Conservation (phyloP, 2,113 vertebrate species). For the Nansenia antarctica region DNA sequence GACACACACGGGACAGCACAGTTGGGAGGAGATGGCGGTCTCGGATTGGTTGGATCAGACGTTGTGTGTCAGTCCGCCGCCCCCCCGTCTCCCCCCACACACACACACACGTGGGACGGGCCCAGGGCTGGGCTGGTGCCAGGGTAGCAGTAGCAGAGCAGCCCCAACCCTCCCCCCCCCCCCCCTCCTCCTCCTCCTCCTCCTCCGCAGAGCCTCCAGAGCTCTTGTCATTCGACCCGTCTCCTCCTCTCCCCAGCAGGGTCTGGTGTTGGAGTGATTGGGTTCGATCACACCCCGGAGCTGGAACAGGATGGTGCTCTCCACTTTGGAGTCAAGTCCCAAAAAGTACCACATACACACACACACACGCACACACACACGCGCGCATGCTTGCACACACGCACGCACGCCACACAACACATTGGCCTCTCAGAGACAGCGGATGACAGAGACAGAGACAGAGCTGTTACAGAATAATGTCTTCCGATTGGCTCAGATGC, state of each 20-base stretch:
- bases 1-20: slow-evolving; percentile 40
- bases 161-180: slow-evolving; percentile 23
- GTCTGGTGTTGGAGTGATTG: slow-evolving; percentile 2
- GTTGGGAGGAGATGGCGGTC: slow-evolving; percentile 47
- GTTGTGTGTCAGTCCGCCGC: slow-evolving; percentile 17
- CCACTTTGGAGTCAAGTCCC: too few relatives aligned
- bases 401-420: slow-evolving; percentile 23
- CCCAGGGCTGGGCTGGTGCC: slow-evolving; percentile 35
- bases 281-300: slow-evolving; percentile 6
- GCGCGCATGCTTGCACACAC: not conserved
- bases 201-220: not conserved
- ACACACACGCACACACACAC: not conserved
- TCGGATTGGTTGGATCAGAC: slow-evolving; percentile 42
- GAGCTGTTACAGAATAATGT: not conserved
- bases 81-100: slow-evolving; percentile 60
- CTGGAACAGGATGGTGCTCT: not conserved
- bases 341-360: not conserved
- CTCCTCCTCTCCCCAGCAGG: slow-evolving; percentile 30
- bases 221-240: not conserved
- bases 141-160: slow-evolving; percentile 29
- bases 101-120: too few relatives aligned
- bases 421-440: slow-evolving; percentile 14
- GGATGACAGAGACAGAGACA: slow-evolving; percentile 17
- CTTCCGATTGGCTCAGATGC: slow-evolving; percentile 34
- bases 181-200: not conserved